Evolutionary conservation across 2,888 invertebrate genomes (phyloP).

Genomic region (Erebia palarica): DNA sequence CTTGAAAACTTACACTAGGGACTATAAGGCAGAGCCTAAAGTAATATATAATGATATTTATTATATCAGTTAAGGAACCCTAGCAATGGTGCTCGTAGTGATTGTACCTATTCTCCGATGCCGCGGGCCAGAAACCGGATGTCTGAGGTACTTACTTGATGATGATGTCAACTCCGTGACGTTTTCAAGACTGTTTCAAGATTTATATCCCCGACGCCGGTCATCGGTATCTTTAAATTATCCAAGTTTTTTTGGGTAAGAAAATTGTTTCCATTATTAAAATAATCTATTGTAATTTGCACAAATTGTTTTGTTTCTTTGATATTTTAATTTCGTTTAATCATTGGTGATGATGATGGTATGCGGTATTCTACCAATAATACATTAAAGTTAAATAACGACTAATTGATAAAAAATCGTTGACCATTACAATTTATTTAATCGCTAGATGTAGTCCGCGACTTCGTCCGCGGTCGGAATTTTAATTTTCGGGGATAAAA

Average conservation of each 20-base stretch:
- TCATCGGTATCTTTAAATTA: conserved; percentile 34
- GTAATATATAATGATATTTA: conserved; percentile 31
- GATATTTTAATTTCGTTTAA: conserved; percentile 20
- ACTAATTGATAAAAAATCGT: conserved; percentile 14
- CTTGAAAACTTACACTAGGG: background rate
- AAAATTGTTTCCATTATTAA: conserved; percentile 35
- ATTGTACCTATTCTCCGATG: background rate
- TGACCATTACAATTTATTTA: background rate
- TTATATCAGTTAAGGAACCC: conserved; percentile 5
- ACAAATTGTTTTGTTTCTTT: conserved; percentile 31
- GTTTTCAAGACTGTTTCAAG: conserved; percentile 47
- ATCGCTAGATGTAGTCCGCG: background rate
- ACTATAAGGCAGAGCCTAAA: background rate
- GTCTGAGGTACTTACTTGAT: conserved; percentile 51
- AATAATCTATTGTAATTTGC: conserved; percentile 35
- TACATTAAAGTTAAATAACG: background rate
- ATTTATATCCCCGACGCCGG: conserved; percentile 32
- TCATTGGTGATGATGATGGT: conserved; percentile 26
- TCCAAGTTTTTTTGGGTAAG: conserved; percentile 29
- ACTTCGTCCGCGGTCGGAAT: too few species aligned
- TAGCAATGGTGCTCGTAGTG: background rate
- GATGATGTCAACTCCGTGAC: conserved; percentile 77
- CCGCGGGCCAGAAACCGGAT: conserved; percentile 62
- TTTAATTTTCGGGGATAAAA: too few species aligned
- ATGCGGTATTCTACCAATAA: background rate